Evolutionary conservation across 2,888 invertebrate species (phyloP), one percentile per base, ranked within the genome.

Genomic region (Sesamia inferens): DNA sequence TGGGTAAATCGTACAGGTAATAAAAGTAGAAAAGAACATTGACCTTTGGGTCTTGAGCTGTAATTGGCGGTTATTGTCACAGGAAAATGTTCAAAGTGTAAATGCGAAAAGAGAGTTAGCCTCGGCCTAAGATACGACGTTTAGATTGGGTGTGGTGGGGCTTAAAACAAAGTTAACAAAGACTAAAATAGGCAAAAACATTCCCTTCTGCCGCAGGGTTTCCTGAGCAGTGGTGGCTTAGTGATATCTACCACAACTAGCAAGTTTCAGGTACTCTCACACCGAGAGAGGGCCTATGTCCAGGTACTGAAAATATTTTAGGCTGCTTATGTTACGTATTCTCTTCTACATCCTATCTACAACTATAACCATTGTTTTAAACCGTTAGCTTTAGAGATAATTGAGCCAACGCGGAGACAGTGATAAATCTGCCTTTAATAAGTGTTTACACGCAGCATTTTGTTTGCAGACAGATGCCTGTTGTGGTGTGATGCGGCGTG

Each of bases 341-440:
- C 0, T 8, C 13, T 19, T 57, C 16, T 4, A 42, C 8, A 65
- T 66, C 81, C 31, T 8, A 44, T 83, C 83, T 83, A 55, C 62
- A 0, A 14, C 2, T 24, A 58, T 83, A 81, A 39, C 81, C 78
- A 57, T 75, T 81, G 81, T 51, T 63, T 72, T 68, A 65, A 73
- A 76, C 69, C 66, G 66, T 71, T 64, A 64, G 63, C 81, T 70
- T 78, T 68, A 59, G 68, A 81, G 84, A 79, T 88, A 90, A 90
- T 89, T 87, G 85, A 87, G 79, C 76, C 69, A 64, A 73, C 78
- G 71, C 66, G 61, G 71, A 85, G 91, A 88, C 90, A 89, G 86
- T 88, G 90, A 91, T 87, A 90, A 88, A 91, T 88, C 74, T 65
- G 71, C 81, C 82, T 86, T 85, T 91, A 90, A 90, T 91, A 90